These are phyloP conservation scores for Synergus itoensis DNA, from an alignment of 2,888 invertebrate genomes.

Conservation along the genomic window DNA sequence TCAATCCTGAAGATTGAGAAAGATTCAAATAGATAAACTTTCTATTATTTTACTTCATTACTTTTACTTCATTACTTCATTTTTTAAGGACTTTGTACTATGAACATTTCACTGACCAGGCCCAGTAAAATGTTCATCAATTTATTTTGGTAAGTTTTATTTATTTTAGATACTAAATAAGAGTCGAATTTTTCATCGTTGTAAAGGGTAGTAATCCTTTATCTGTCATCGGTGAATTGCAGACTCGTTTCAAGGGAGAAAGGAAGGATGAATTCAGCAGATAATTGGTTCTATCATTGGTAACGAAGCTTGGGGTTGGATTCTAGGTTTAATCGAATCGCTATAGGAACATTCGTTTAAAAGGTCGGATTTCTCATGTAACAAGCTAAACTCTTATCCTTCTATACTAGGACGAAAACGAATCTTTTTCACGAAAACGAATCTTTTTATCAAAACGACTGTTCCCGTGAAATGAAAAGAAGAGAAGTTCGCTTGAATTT, in stretches of 20 bases:
- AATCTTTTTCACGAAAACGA: not conserved
- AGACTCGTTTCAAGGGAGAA: not conserved
- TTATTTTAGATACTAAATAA: not conserved
- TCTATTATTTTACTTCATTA: no score
- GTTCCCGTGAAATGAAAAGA: not conserved
- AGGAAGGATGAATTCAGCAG: slow-evolving; percentile 13
- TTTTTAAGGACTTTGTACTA: no score
- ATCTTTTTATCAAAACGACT: not conserved
- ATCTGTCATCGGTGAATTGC: slow-evolving; percentile 25
- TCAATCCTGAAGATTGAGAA: no score
- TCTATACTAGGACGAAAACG: not conserved
- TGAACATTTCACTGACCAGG: no score
- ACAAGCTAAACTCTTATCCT: slow-evolving; percentile 6
- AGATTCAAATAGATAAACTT: no score
- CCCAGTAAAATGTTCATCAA: no score
- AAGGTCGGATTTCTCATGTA: slow-evolving; percentile 29
- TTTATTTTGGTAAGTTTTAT: not conserved
- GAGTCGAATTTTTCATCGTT: slow-evolving; percentile 14
- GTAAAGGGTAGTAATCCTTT: slow-evolving; percentile 19
- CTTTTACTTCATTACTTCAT: no score
- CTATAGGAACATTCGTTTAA: slow-evolving; percentile 31
- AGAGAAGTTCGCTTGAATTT: not conserved
- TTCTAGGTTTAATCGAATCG: slow-evolving; percentile 44
- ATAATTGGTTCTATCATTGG: slow-evolving; percentile 42
- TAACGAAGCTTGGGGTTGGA: slow-evolving; percentile 33